Conservation (phyloP, 2,797 vertebrate species). For the Hydrocynus forskahlii region DNA sequence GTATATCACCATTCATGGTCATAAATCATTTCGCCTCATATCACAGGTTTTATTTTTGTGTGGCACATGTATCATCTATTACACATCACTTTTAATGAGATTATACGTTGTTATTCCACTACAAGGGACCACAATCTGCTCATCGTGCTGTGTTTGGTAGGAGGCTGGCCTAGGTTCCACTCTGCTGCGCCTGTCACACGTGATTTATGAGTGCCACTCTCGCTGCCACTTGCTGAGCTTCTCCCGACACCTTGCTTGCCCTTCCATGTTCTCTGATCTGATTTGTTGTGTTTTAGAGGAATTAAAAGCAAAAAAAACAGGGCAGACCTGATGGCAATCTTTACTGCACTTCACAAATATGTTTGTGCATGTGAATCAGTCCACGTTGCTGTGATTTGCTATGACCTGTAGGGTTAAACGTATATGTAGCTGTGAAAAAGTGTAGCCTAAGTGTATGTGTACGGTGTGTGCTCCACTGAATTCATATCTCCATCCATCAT, state of each 20-base stretch:
- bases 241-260: slow-evolving; percentile 21
- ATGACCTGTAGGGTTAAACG: slow-evolving; percentile 40
- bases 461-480: background rate
- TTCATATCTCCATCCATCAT: slow-evolving; percentile 15
- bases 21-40: no score
- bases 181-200: slow-evolving; percentile 64
- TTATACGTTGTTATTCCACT: background rate
- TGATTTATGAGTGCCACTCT: slow-evolving; percentile 71
- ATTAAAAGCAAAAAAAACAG: slow-evolving; percentile 31
- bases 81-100: background rate
- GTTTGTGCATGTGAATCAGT: slow-evolving; percentile 1
- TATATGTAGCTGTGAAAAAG: background rate
- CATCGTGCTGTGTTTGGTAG: slow-evolving; percentile 6
- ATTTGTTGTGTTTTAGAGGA: slow-evolving; percentile 43
- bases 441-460: background rate
- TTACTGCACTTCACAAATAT: background rate
- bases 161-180: slow-evolving; percentile 35
- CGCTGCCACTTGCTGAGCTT: slow-evolving; percentile 16
- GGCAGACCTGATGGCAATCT: slow-evolving; percentile 24
- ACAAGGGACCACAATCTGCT: background rate
- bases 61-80: background rate
- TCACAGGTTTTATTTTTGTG: no score
- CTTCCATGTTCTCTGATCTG: slow-evolving; percentile 29
- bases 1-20: no score
- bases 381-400: slow-evolving; percentile 55